A percentile compares a stretch with the other conserved stretches of the same genome.
phyloP scores from a whole-genome alignment of 1,140 invertebrate species.

The Steinernema feltiae region DNA sequence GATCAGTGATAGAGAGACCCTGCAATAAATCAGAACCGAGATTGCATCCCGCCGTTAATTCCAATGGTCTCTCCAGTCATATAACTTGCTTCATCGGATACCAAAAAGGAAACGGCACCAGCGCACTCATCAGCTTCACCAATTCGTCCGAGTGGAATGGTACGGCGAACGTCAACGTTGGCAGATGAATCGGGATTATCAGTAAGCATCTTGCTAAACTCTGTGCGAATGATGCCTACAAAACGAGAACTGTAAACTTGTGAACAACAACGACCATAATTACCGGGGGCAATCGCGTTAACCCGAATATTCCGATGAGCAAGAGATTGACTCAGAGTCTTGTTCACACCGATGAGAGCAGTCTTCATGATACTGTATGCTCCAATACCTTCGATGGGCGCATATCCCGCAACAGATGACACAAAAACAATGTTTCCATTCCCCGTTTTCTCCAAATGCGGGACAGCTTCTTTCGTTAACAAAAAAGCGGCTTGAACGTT shows the following conservation, averaged over 20 bases:
- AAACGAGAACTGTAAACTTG: background rate
- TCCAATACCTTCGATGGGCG: constrained; percentile 76
- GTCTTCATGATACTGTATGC: constrained; percentile 91
- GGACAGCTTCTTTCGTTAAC: constrained; percentile 78
- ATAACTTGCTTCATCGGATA: constrained; percentile 82
- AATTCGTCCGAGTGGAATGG: constrained; percentile 60
- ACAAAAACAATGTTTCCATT: constrained; percentile 56
- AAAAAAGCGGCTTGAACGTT: constrained; percentile 72
- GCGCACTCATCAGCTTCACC: constrained; percentile 72
- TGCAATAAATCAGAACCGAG: constrained; percentile 64
- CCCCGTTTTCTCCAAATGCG: constrained; percentile 69
- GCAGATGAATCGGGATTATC: constrained; percentile 13
- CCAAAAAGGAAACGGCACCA: constrained; percentile 77
- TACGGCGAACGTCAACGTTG: constrained; percentile 18
- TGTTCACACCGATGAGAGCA: constrained; percentile 77
- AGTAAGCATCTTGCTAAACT: constrained; percentile 75
- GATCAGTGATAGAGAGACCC: background rate
- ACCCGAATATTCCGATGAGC: constrained; percentile 64
- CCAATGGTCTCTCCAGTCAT: constrained; percentile 86
- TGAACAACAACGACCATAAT: background rate
- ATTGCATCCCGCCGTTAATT: constrained; percentile 72
- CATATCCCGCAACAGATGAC: constrained; percentile 78
- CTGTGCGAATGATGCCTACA: constrained; percentile 71
- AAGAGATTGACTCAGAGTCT: constrained; percentile 67
- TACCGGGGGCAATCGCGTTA: constrained; percentile 82